Conservation (phyloP, 2,797 vertebrate species). For the Acanthurus tractus region DNA sequence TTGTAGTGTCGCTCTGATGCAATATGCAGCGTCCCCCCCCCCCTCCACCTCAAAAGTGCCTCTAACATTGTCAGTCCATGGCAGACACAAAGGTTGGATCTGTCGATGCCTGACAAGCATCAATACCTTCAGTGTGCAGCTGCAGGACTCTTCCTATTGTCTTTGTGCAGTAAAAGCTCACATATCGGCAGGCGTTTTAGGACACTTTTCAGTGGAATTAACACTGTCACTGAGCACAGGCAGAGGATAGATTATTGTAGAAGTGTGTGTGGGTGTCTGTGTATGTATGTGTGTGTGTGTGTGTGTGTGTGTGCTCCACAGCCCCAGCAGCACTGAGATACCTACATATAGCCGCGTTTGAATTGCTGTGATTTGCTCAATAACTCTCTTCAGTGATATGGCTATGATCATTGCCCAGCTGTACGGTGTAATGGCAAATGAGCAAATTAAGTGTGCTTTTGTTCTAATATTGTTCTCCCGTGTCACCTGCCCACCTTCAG, state of each 20-base stretch:
- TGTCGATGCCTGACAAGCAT: constrained; percentile 65
- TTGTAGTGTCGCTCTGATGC: constrained; percentile 13
- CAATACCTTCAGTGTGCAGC: constrained; percentile 56
- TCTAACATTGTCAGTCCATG: constrained; percentile 59
- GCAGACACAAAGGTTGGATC: constrained; percentile 62
- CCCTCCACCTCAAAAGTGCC: constrained; percentile 38
- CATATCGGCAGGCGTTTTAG: constrained; percentile 77
- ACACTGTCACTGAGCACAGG: constrained; percentile 72
- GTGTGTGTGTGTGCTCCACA: constrained; percentile 25
- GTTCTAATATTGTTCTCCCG: constrained; percentile 30
- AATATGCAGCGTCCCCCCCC: constrained; percentile 34
- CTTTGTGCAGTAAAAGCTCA: constrained; percentile 69
- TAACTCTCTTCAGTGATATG: constrained; percentile 62
- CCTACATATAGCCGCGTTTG: constrained; percentile 54
- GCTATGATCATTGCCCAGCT: constrained; percentile 71
- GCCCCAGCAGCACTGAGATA: constrained; percentile 35
- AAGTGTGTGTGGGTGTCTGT: constrained; percentile 32
- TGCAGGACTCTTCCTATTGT: constrained; percentile 61
- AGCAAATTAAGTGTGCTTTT: constrained; percentile 52
- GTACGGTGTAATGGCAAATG: constrained; percentile 54
- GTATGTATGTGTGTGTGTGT: constrained; percentile 15
- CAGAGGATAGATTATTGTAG: constrained; percentile 68
- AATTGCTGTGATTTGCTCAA: constrained; percentile 66
- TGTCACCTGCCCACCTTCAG: constrained; percentile 35
- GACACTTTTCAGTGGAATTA: constrained; percentile 78